A percentile compares a stretch with the other conserved stretches of the same genome.
phyloP scores from a whole-genome alignment of 2,888 invertebrate species.

The Chaetoderma sp. region DNA sequence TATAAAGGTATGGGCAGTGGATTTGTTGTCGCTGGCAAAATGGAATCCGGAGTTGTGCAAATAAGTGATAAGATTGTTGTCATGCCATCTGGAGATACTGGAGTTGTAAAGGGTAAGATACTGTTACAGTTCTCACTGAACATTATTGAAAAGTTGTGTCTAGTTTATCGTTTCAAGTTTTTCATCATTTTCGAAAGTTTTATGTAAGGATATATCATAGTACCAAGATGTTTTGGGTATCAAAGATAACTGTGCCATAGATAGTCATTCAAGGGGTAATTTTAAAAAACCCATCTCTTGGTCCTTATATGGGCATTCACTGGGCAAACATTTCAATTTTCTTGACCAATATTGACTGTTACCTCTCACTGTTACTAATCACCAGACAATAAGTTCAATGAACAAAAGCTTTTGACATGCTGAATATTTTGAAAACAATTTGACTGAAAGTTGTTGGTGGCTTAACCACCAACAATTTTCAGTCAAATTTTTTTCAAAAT shows the following conservation, averaged over 20 bases:
- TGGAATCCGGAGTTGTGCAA: constrained; percentile 91
- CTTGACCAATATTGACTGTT: no score
- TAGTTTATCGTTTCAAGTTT: background rate
- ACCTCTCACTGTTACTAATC: no score
- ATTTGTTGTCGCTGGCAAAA: constrained; percentile 88
- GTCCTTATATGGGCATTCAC: no score
- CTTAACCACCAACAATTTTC: no score
- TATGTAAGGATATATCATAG: background rate
- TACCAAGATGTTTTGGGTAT: background rate
- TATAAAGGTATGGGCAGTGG: constrained; percentile 91
- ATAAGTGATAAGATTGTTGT: constrained; percentile 88
- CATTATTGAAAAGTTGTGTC: background rate
- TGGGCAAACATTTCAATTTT: no score
- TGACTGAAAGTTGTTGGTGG: no score
- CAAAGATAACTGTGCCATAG: background rate
- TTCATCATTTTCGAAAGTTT: no score
- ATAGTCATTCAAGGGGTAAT: background rate
- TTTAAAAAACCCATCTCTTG: background rate
- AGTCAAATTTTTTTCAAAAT: no score
- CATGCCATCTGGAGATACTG: constrained; percentile 86
- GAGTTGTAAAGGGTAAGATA: constrained; percentile 81
- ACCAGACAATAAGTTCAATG: no score
- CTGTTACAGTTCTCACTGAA: no score
- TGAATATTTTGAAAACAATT: no score
- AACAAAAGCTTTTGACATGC: no score